Conservation (phyloP, 2,888 invertebrate genomes). For the Teleogryllus oceanicus region DNA sequence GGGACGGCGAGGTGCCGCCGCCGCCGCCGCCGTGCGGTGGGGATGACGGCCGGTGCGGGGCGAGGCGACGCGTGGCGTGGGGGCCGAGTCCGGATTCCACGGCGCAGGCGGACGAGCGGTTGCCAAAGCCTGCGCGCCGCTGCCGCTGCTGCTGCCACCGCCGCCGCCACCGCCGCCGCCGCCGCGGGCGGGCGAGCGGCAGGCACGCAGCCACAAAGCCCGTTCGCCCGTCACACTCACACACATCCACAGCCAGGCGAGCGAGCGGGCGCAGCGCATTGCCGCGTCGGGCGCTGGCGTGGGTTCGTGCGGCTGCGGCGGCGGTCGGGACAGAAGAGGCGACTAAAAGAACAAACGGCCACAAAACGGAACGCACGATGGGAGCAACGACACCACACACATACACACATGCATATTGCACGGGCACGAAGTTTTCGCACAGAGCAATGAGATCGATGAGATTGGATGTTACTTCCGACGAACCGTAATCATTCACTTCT, state of each 20-base stretch:
- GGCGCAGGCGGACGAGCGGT: not conserved
- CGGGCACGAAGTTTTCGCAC: no score
- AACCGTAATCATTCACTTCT: no score
- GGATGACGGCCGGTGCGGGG: not conserved
- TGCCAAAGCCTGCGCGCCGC: not conserved
- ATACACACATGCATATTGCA: no score
- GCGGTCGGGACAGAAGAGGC: no score
- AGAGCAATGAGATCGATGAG: no score
- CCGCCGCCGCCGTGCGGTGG: not conserved
- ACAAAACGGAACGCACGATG: no score
- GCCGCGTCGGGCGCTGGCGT: not conserved
- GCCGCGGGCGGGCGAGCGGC: not conserved
- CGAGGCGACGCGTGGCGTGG: not conserved
- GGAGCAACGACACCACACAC: no score
- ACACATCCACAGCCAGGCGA: not conserved
- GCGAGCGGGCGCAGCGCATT: not conserved
- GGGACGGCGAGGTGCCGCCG: not conserved
- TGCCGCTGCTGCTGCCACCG: not conserved
- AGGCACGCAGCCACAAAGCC: not conserved
- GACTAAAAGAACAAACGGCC: no score
- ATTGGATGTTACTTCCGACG: no score
- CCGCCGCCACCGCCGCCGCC: not conserved
- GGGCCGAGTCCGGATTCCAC: slow-evolving; percentile 10
- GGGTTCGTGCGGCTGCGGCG: not conserved
- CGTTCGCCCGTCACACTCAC: not conserved